Percentiles rank a stretch among this genome's conserved stretches.
These are phyloP conservation scores for Sphaerodactylus townsendi DNA, from an alignment of 2,113 vertebrate species.

Conservation along the genomic window DNA sequence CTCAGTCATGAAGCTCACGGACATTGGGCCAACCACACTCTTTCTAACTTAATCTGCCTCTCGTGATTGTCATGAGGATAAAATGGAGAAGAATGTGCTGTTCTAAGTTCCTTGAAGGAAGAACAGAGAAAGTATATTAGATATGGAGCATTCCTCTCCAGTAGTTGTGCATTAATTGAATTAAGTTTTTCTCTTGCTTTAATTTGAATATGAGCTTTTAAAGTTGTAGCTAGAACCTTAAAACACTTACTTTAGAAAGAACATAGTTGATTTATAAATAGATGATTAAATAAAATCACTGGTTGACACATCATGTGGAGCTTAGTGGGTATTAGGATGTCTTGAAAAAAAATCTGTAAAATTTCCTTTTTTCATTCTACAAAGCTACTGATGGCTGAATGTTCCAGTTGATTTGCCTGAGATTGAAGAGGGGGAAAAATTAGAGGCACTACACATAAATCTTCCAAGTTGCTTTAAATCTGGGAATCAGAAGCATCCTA, in stretches of 20 bases:
- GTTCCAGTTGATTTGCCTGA: neutral
- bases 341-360: neutral
- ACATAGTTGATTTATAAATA: too few relatives aligned
- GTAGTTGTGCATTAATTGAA: too few relatives aligned
- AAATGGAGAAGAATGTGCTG: too few relatives aligned
- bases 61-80: too few relatives aligned
- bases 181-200: conserved; percentile 22
- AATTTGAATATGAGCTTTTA: conserved; percentile 26
- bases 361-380: neutral
- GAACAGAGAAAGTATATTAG: too few relatives aligned
- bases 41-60: too few relatives aligned
- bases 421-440: neutral
- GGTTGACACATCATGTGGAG: neutral
- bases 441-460: neutral
- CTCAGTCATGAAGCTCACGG: too few relatives aligned
- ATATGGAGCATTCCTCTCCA: too few relatives aligned
- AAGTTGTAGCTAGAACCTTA: conserved; percentile 20
- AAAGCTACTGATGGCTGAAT: neutral
- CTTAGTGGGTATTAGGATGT: neutral
- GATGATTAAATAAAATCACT: too few relatives aligned
- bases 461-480: neutral
- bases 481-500: neutral
- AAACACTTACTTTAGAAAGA: neutral
- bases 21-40: too few relatives aligned
- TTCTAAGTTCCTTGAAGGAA: too few relatives aligned